Conservation (phyloP, 2,113 vertebrate genomes). For the Eulacestoma nigropectus region DNA sequence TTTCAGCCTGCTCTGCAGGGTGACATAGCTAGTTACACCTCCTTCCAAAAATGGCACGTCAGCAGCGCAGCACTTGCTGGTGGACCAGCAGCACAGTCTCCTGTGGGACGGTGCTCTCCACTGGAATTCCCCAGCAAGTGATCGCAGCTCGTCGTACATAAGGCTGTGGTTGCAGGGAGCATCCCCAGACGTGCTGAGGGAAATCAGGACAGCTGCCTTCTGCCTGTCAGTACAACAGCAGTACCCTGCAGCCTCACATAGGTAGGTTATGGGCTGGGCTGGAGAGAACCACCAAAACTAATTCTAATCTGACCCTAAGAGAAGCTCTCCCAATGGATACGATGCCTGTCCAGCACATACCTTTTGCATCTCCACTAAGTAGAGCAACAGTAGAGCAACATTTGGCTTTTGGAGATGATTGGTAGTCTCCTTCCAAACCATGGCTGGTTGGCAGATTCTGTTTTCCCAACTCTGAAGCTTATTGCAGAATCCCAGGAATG, state of each 20-base stretch:
- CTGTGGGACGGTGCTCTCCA: background rate
- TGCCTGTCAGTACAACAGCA: background rate
- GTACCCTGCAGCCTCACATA: background rate
- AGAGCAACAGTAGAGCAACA: background rate
- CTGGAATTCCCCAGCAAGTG: background rate
- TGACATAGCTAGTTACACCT: slow-evolving; percentile 48
- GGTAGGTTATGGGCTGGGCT: background rate
- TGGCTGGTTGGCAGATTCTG: slow-evolving; percentile 25
- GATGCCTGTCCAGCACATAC: background rate
- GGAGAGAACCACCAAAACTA: background rate
- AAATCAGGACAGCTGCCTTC: background rate
- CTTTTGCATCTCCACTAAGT: background rate
- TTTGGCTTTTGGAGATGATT: background rate
- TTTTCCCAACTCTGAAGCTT: slow-evolving; percentile 66
- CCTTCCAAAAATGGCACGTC: slow-evolving; percentile 41
- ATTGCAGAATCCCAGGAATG: slow-evolving; percentile 73
- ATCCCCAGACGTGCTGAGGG: background rate
- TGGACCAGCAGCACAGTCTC: background rate
- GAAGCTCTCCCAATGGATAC: background rate
- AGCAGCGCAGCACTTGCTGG: background rate
- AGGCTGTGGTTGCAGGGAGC: background rate
- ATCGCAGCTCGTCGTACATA: rapidly evolving
- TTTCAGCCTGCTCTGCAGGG: slow-evolving; percentile 51
- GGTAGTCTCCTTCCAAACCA: background rate
- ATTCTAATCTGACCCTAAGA: background rate